Conservation (phyloP, 2,113 vertebrate genomes). For the Natator depressus region DNA sequence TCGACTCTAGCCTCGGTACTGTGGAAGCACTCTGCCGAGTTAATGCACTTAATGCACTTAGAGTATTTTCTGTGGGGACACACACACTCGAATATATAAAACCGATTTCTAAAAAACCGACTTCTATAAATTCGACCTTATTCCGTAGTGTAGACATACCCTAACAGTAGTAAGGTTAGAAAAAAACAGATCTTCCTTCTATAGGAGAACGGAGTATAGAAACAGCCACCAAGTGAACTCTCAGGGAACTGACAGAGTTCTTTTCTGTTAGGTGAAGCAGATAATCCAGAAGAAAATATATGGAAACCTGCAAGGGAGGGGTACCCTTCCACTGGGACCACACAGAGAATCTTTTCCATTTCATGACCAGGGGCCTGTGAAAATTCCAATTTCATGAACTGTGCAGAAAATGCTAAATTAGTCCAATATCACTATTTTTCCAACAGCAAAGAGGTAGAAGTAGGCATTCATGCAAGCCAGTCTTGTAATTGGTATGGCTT, state of each 20-base stretch:
- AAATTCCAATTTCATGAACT: not conserved
- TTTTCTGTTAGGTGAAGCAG: not conserved
- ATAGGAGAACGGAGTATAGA: not conserved
- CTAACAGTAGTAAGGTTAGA: not conserved
- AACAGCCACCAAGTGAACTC: not conserved
- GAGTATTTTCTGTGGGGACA: no score
- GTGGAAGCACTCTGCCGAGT: no score
- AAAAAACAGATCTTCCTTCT: not conserved
- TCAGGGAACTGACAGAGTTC: not conserved
- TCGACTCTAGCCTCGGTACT: no score
- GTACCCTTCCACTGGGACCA: not conserved
- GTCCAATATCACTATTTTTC: not conserved
- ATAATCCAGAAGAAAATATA: not conserved
- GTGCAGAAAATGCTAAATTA: not conserved
- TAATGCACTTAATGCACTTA: no score
- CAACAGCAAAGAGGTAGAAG: not conserved
- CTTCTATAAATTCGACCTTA: no score
- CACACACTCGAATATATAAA: no score
- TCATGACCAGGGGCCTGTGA: not conserved
- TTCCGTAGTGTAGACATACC: no score
- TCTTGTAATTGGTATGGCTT: not conserved
- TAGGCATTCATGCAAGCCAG: not conserved
- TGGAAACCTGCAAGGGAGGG: not conserved
- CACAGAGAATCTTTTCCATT: not conserved
- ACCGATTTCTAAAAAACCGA: no score